Conservation (phyloP, 2,888 invertebrate genomes). For the Hipparchia sbordonii region DNA sequence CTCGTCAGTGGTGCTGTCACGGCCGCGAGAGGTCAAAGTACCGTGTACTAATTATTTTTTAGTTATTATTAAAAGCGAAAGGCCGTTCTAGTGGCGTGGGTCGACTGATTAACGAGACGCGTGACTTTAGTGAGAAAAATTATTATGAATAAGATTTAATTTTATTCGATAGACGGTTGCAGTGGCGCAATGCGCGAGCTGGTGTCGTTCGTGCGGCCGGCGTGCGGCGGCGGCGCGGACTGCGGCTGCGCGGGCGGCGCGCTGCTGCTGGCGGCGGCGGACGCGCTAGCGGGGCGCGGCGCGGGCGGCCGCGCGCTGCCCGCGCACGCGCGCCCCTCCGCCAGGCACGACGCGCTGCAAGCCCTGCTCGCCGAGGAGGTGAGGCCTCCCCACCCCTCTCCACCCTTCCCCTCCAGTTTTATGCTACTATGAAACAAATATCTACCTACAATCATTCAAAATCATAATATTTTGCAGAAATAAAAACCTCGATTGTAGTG, state of each 20-base stretch:
- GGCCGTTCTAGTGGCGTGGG: background rate
- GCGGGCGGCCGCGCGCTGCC: constrained; percentile 87
- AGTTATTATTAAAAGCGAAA: too few species aligned
- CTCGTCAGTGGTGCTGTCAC: too few species aligned
- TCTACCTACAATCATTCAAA: too few species aligned
- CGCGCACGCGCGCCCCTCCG: constrained; percentile 78
- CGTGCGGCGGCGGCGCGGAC: constrained; percentile 39
- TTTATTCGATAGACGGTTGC: constrained; percentile 53
- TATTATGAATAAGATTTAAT: background rate
- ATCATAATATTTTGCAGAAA: too few species aligned
- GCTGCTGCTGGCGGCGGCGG: constrained; percentile 87
- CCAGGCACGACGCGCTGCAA: constrained; percentile 83
- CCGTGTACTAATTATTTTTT: too few species aligned
- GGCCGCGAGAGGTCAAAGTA: too few species aligned
- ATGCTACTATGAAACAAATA: too few species aligned
- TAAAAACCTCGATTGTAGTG: too few species aligned
- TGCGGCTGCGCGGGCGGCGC: constrained; percentile 85
- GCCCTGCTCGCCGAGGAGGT: constrained; percentile 63
- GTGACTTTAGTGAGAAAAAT: too few species aligned
- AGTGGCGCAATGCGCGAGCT: constrained; percentile 86
- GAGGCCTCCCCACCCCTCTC: background rate
- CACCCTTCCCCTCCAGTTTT: background rate
- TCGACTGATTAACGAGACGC: too few species aligned
- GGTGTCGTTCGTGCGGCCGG: constrained; percentile 69
- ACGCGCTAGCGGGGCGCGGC: constrained; percentile 88